Evolutionary conservation across 2,113 vertebrate species (phyloP).

Genomic region (Proteles cristata): DNA sequence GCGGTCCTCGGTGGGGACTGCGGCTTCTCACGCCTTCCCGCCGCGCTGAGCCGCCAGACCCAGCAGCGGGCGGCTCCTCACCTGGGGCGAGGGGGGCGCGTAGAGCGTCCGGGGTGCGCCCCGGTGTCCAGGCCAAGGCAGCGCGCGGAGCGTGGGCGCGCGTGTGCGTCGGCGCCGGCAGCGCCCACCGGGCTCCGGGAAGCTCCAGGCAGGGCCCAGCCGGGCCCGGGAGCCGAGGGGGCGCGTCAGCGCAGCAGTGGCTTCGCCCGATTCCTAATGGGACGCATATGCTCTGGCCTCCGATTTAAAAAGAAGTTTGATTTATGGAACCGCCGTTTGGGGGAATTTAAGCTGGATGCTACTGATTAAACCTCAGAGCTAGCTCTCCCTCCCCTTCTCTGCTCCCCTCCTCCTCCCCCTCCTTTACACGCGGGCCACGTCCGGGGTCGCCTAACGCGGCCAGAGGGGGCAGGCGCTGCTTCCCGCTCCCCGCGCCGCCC

Average conservation of each 20-base stretch:
- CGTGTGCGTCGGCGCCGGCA: background rate
- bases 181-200: background rate
- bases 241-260: background rate
- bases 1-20: background rate
- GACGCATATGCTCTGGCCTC: constrained; percentile 82
- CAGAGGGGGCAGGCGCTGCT: constrained; percentile 58
- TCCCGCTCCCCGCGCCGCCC: constrained; percentile 19
- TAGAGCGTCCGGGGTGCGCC: background rate
- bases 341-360: constrained; percentile 78
- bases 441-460: constrained; percentile 73
- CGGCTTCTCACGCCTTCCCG: background rate
- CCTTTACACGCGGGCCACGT: constrained; percentile 75
- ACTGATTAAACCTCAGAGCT: constrained; percentile 76
- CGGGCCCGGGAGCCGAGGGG: background rate
- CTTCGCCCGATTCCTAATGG: constrained; percentile 77
- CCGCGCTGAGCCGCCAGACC: background rate
- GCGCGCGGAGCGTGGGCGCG: background rate
- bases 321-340: constrained; percentile 78
- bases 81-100: background rate
- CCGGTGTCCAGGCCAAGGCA: rapidly evolving
- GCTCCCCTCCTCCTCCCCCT: constrained; percentile 53
- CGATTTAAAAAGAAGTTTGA: constrained; percentile 73
- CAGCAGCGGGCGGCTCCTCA: background rate
- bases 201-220: background rate
- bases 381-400: background rate